Percentiles rank a stretch among this genome's conserved stretches.
These are phyloP conservation scores for Urocynchramus pylzowi DNA, from an alignment of 2,113 vertebrate species.

Conservation along the genomic window DNA sequence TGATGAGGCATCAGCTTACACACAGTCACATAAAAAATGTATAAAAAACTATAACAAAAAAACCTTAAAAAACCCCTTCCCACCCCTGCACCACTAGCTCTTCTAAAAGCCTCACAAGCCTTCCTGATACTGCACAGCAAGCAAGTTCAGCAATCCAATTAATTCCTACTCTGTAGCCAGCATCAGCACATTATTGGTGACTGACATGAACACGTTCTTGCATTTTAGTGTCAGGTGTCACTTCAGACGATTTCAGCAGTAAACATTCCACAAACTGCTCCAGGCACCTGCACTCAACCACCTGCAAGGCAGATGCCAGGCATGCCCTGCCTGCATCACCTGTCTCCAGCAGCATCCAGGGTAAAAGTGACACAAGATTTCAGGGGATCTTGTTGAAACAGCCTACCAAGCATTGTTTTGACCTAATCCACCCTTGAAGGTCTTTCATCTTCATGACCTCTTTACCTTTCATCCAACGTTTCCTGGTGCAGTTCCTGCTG, in stretches of 20 bases:
- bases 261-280: neutral
- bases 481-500: neutral
- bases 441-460: neutral
- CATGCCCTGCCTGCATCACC: neutral
- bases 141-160: neutral
- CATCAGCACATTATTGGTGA: neutral
- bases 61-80: fast-evolving
- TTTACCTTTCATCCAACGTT: neutral
- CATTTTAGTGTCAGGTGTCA: neutral
- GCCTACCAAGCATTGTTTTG: neutral
- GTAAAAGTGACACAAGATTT: neutral
- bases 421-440: neutral
- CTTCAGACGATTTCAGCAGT: neutral
- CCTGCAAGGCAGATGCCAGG: neutral
- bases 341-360: neutral
- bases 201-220: neutral
- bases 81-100: fast-evolving
- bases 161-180: neutral
- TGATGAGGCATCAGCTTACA: neutral
- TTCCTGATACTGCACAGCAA: neutral
- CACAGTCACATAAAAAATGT: neutral
- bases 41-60: neutral
- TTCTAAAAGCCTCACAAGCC: neutral
- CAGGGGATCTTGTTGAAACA: neutral
- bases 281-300: neutral